phyloP scores from a whole-genome alignment of 1,140 invertebrate species.

The Trissolcus basalis region DNA sequence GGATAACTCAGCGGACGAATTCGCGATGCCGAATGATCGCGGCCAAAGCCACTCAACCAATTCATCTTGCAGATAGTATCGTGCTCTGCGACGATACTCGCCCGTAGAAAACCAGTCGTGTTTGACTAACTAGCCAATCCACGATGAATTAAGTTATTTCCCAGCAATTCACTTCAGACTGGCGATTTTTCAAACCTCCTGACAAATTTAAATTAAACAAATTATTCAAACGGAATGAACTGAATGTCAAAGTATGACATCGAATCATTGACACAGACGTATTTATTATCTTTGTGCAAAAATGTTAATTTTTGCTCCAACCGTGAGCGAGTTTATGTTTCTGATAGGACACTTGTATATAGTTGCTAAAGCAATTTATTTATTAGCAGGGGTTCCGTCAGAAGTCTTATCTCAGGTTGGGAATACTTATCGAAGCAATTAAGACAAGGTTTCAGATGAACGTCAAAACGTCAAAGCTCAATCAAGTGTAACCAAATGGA shows the following conservation, averaged over 20 bases:
- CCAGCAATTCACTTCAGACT: conserved; percentile 24
- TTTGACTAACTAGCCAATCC: conserved; percentile 58
- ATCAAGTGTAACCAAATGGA: conserved; percentile 45
- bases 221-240: too few relatives aligned
- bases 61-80: conserved; percentile 66
- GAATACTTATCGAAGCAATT: conserved; percentile 68
- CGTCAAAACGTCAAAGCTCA: conserved; percentile 50
- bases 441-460: conserved; percentile 46
- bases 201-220: background rate
- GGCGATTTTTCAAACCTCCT: background rate
- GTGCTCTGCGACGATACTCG: conserved; percentile 56
- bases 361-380: too few relatives aligned
- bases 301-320: too few relatives aligned
- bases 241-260: too few relatives aligned
- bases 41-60: conserved; percentile 47
- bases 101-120: conserved; percentile 44
- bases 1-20: conserved; percentile 17
- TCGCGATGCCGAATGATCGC: conserved; percentile 20
- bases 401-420: conserved; percentile 32
- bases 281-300: too few relatives aligned
- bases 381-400: too few relatives aligned
- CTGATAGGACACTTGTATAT: too few relatives aligned
- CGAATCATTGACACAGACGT: too few relatives aligned
- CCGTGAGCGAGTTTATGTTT: too few relatives aligned
- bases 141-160: conserved; percentile 63